Base-by-base conservation (phyloP, 1,140 invertebrate genomes). In the Propsilocerus akamusi region DNA sequence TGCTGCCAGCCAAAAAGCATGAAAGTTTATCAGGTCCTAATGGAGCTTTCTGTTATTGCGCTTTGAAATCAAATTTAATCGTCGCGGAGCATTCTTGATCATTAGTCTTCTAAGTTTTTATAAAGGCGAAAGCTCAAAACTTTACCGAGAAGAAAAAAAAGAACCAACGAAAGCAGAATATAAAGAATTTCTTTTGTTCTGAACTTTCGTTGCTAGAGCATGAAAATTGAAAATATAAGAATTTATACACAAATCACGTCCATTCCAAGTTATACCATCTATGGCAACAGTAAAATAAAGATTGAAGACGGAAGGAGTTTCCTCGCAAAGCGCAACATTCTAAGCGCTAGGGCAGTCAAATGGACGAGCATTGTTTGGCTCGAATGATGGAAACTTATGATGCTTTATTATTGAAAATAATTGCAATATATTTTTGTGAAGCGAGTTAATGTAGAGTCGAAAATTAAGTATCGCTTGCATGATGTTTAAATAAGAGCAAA, bases 201-300 rank as follows among this genome's bases (percentile, higher is more conserved):
- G 6, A 3, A 7, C 17, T 17, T 41, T 41, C 14, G 34, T n/a
- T n/a, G 22, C n/a, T 20, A 20, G 6, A 17, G 17, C 34, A 41
- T 14, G 34, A 41, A 41, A 41, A 41, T 41, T 41, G 34, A 41
- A 41, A 41, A 41, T 41, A 41, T 41, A 20, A 41, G 14, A 17
- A 17, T 41, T 41, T 20, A 41, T 41, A 41, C 10, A n/a, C 34
- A 41, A 41, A 41, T 41, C 34, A 41, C 34, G 34, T 41, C 10
- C 34, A 20, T 8, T 20, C 34, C 34, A 41, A 41, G 22, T n/a
- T 41, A 20, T 41, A 41, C 34, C 34, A 41, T 41, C 8, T 20
- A 41, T 7, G 10, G n/a, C n/a, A 30, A 8, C n/a, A 11, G n/a
- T 30, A 11, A 8, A 8, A 11, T 30, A 11, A 8, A 11, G 10